Base-by-base conservation (phyloP, 2,888 invertebrate genomes). In the Pecten maximus region DNA sequence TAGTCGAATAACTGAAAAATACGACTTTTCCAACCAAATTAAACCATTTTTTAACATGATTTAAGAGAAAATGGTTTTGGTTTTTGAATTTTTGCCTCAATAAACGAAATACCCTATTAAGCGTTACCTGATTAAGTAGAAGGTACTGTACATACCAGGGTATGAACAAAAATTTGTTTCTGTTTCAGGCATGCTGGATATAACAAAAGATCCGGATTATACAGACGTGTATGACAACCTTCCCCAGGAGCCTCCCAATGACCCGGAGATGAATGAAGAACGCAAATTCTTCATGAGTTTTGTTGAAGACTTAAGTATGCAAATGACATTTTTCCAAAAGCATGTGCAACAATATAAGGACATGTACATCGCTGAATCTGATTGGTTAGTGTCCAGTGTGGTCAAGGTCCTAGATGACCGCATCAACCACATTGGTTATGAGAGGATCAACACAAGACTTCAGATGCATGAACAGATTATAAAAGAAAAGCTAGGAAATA, bases 381-480 rank as follows among this genome's bases (percentile, higher is more conserved):
- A 95, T 88, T 97, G 96, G 95, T 88, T 94, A 3, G 95, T 96
- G 10, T 95, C 95, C 6, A 96, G 96, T 91, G 93, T 95, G 0
- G 95, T 96, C 10, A 93, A 94, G 86, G 90, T 96, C 19, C 91
- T 95, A 8, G 96, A 96, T 54, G 96, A 96, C 88, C 93, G 94
- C 88, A 93, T 96, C 23, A 96, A 96, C 91, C 94, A 95, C 89
- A 93, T 94, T 40, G 95, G 95, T 16, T 96, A 96, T 87, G 96
- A 97, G 92, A 91, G 96, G 23, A 93, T 97, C 50, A 96, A 96
- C 91, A 95, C 96, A 0, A 91, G 96, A 23, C 94, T 97, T 8
- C 96, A 96, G 88, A 94, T 96, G 88, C 97, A 97, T 89, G 96
- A 96, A 91, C 93, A 95, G 87, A 91, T 96, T 88, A 93, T 97